Conservation (phyloP, 2,113 vertebrate genomes). For the Nothobranchius furzeri region DNA sequence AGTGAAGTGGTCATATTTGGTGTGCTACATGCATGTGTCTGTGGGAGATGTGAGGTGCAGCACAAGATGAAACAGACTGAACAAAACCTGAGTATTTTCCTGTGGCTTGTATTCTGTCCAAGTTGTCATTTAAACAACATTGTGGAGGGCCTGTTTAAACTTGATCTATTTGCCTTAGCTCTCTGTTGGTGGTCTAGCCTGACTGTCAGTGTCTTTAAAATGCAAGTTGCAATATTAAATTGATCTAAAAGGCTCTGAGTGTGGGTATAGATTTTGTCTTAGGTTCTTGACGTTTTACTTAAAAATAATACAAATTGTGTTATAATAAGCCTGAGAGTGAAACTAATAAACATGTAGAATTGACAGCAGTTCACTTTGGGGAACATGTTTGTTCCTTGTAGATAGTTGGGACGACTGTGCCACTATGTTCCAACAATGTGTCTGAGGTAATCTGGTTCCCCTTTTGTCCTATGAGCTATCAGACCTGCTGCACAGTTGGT, state of each 20-base stretch:
- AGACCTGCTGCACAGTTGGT: no score
- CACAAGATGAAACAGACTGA: constrained; percentile 6
- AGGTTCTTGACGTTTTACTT: neutral
- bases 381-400: no score
- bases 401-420: no score
- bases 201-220: constrained; percentile 57
- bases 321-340: no score
- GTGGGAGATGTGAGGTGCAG: constrained; percentile 30
- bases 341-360: no score
- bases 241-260: constrained; percentile 39
- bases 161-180: constrained; percentile 49
- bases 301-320: no score
- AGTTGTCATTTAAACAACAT: neutral
- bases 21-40: constrained; percentile 28
- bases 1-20: constrained; percentile 21
- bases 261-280: constrained; percentile 17
- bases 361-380: no score
- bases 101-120: constrained; percentile 19
- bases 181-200: constrained; percentile 47
- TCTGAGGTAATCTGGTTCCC: no score
- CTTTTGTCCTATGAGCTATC: no score
- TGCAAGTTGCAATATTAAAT: constrained; percentile 71
- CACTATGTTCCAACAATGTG: no score
- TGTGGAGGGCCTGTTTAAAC: constrained; percentile 18
- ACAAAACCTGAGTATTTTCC: constrained; percentile 21